Percentiles rank a stretch among this genome's conserved stretches.
phyloP scores from a whole-genome alignment of 2,797 vertebrate genomes.

The Esox masquinongy region DNA sequence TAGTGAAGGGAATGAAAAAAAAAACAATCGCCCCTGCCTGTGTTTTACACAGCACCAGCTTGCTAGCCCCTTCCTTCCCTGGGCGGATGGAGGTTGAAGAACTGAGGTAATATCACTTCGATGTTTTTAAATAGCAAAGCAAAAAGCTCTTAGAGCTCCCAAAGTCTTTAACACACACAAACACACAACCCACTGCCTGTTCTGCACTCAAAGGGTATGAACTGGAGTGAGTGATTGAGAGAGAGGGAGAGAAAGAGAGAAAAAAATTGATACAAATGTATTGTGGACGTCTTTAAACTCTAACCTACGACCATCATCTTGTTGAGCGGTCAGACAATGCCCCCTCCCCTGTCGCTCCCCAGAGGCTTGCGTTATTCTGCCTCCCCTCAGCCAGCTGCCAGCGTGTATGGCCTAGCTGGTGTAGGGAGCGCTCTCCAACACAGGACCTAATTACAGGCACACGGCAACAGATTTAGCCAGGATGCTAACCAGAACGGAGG shows the following conservation, averaged over 20 bases:
- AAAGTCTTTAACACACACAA: not conserved
- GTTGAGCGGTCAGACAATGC: not conserved
- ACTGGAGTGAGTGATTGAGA: not conserved
- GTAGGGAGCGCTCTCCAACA: constrained; percentile 69
- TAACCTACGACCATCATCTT: not conserved
- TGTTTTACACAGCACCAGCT: not conserved
- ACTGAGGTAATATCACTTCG: constrained; percentile 59
- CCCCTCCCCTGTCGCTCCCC: constrained; percentile 13
- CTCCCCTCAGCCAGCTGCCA: constrained; percentile 72
- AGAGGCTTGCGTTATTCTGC: constrained; percentile 4
- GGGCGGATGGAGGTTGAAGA: constrained; percentile 47
- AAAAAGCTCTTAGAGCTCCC: constrained; percentile 59
- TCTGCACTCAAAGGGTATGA: not conserved
- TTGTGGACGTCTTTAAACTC: no score
- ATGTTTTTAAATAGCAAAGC: constrained; percentile 39
- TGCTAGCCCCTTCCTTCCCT: constrained; percentile 45
- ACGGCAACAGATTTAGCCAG: constrained; percentile 82
- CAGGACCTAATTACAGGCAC: constrained; percentile 83
- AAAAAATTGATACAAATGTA: no score
- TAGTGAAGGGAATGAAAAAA: not conserved
- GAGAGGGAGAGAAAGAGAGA: not conserved
- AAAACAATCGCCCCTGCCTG: not conserved
- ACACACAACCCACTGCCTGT: not conserved
- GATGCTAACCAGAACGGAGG: constrained; percentile 85
- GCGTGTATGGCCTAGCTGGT: constrained; percentile 48